Evolutionary conservation across 2,113 vertebrate species (phyloP), one percentile per base, ranked within the genome.

Genomic region (Spea multiplicata): DNA sequence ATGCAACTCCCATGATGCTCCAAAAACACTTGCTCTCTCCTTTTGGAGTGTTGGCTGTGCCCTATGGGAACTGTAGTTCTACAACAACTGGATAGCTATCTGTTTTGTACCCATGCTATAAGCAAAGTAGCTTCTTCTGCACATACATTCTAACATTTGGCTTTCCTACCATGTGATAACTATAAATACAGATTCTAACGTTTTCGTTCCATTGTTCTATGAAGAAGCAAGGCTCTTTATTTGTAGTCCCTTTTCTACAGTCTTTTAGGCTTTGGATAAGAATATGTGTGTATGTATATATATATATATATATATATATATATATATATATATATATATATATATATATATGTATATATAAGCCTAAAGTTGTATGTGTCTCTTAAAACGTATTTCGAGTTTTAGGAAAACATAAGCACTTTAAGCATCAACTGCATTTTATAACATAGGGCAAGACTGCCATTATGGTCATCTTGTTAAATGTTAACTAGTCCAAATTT

Each of bases 161-260:
- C 17, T 64, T 64, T 30, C 17, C 17, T 17, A 4, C 49, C 50
- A 14, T 71, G 9, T 6, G 6, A 14, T 71, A 48, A 49, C 68
- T 53, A 69, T 69, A 69, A 69, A 69, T 69, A 48, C 46, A 49
- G 14, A 14, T 48, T 14, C 13, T 48, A 45, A 30, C 59, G 64
- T 61, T 80, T 68, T 80, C 68, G 50, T 79, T 79, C 66, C 50
- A 73, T 71, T 66, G 66, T 73, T 66, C 64, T 80, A 45, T 49
- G 71, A 67, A 67, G 14, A 72, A 66, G 61, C 53, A 55, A 47
- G 62, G 53, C 64, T 12, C 59, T 49, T 47, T 59, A 67, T 70
- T 73, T 67, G 61, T 49, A 70, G 70, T 61, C 66, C 13, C 66
- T 71, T 73, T 73, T 73, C 64, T 57, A 57, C 71, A 73, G 52